A percentile compares a stretch with the other conserved stretches of the same genome.
These are phyloP conservation scores for Scrobipalpa costella DNA, from an alignment of 2,888 invertebrate genomes.

Conservation along the genomic window DNA sequence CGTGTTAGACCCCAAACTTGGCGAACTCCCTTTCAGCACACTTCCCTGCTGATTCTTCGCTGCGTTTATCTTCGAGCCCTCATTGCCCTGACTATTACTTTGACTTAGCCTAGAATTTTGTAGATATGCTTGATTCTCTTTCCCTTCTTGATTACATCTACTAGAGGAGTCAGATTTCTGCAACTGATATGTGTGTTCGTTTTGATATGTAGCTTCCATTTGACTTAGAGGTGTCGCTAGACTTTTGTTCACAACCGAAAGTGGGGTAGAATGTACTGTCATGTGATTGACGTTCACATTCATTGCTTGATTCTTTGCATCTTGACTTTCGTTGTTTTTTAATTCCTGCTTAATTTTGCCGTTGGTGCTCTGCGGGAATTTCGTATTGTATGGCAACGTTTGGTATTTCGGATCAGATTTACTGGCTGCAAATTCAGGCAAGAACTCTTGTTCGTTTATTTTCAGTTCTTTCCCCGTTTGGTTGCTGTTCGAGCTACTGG, in stretches of 20 bases:
- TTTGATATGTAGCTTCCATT: constrained; percentile 78
- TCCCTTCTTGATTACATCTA: constrained; percentile 78
- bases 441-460: constrained; percentile 79
- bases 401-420: constrained; percentile 96
- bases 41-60: constrained; percentile 58
- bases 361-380: constrained; percentile 85
- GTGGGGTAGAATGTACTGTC: constrained; percentile 78
- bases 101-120: constrained; percentile 75
- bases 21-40: constrained; percentile 65
- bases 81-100: constrained; percentile 65
- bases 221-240: constrained; percentile 84
- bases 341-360: constrained; percentile 67
- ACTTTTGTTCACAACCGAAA: constrained; percentile 83
- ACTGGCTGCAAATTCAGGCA: constrained; percentile 87
- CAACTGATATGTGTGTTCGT: constrained; percentile 76
- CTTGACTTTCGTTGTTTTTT: constrained; percentile 57
- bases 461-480: constrained; percentile 74
- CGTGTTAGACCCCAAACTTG: constrained; percentile 65
- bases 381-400: constrained; percentile 94
- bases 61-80: constrained; percentile 56
- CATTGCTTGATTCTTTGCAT: constrained; percentile 58
- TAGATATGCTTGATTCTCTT: constrained; percentile 80
- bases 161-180: constrained; percentile 77
- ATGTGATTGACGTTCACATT: constrained; percentile 74
- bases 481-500: constrained; percentile 75